phyloP scores from a whole-genome alignment of 2,888 invertebrate species.

The Orgyia antiqua region DNA sequence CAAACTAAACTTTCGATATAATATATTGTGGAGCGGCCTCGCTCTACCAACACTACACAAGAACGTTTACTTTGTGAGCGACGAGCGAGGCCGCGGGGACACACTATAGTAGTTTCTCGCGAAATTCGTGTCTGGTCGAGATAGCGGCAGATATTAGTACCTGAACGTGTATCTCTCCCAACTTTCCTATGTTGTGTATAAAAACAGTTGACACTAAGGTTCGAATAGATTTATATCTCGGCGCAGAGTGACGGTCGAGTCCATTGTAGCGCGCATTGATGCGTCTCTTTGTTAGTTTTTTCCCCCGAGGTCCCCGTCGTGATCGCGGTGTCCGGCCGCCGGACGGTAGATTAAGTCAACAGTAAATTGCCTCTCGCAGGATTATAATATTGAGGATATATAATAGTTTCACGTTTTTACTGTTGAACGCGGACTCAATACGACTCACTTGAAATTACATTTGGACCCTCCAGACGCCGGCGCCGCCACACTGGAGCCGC shows the following conservation, averaged over 20 bases:
- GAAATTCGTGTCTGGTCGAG: not conserved
- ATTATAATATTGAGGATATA: slow-evolving; percentile 9
- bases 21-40: too few relatives aligned
- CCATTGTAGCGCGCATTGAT: slow-evolving; percentile 11
- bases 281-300: slow-evolving; percentile 20
- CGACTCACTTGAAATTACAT: slow-evolving; percentile 5
- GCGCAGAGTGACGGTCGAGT: slow-evolving; percentile 11
- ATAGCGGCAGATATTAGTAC: slow-evolving; percentile 3
- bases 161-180: too few relatives aligned
- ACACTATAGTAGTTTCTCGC: slow-evolving; percentile 1
- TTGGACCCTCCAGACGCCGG: slow-evolving; percentile 3
- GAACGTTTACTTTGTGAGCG: too few relatives aligned
- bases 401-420: slow-evolving; percentile 11
- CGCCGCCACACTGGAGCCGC: not conserved
- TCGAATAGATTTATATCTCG: slow-evolving; percentile 20
- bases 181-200: too few relatives aligned
- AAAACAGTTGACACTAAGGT: slow-evolving; percentile 10
- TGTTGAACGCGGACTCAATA: slow-evolving; percentile 1
- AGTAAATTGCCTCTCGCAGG: slow-evolving; percentile 19
- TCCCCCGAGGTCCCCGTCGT: too few relatives aligned
- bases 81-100: not conserved
- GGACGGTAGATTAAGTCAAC: slow-evolving; percentile 19
- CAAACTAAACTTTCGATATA: too few relatives aligned
- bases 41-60: too few relatives aligned
- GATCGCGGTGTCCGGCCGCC: too few relatives aligned